Percentiles rank a stretch among this genome's conserved stretches.
Evolutionary conservation across 2,888 invertebrate species (phyloP).

Genomic region (Pristionchus entomophagus): DNA sequence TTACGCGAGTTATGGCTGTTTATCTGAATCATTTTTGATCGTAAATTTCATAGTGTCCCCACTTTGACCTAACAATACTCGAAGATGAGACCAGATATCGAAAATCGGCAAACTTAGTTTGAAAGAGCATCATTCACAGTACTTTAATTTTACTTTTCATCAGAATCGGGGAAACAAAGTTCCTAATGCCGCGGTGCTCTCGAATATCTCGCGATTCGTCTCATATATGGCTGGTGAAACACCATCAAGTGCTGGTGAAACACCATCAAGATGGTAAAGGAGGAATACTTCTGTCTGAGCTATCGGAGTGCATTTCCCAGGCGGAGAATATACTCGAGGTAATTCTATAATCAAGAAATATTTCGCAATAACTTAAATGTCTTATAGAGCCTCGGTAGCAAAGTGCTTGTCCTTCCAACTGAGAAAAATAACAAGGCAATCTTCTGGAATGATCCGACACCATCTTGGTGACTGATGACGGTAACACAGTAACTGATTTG

Average conservation of each 20-base stretch:
- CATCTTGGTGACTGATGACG: slow-evolving; percentile 69
- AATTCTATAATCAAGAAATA: too few species aligned
- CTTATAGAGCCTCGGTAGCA: slow-evolving; percentile 62
- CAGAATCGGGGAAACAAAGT: slow-evolving; percentile 82
- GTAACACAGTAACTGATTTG: slow-evolving; percentile 43
- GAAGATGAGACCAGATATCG: too few species aligned
- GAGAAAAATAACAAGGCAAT: slow-evolving; percentile 73
- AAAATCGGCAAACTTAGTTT: too few species aligned
- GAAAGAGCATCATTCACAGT: too few species aligned
- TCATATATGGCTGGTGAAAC: background rate
- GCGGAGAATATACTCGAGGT: slow-evolving; percentile 87
- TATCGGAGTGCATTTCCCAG: slow-evolving; percentile 95
- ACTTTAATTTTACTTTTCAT: too few species aligned
- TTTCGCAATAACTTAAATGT: too few species aligned
- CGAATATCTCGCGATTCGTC: too few species aligned
- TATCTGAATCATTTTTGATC: too few species aligned
- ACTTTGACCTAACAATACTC: too few species aligned
- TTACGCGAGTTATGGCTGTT: too few species aligned
- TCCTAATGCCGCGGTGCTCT: too few species aligned
- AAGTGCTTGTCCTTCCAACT: slow-evolving; percentile 70
- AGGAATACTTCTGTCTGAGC: slow-evolving; percentile 92
- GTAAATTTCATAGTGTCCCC: too few species aligned
- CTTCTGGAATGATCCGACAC: slow-evolving; percentile 73
- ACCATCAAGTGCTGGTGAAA: slow-evolving; percentile 84
- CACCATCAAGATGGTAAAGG: slow-evolving; percentile 95